phyloP scores from a whole-genome alignment of 2,888 invertebrate species.

The Synergus itoensis region DNA sequence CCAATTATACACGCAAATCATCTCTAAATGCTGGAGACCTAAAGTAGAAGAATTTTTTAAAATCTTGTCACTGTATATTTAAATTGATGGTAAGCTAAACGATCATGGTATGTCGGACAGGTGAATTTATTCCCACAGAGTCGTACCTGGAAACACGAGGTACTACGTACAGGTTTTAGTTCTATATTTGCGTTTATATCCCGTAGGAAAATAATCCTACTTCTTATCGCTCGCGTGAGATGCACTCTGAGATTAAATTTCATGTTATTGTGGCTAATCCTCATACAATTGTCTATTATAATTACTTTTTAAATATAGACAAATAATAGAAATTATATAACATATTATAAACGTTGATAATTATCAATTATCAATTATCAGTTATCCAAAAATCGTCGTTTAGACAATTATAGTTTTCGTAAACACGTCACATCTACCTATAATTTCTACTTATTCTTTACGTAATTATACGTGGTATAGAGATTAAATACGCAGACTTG shows the following conservation, averaged over 20 bases:
- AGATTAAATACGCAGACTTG: too few relatives aligned
- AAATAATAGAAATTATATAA: neutral
- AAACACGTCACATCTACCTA: too few relatives aligned
- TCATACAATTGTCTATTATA: neutral
- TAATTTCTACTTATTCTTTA: too few relatives aligned
- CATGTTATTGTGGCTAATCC: neutral
- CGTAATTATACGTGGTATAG: too few relatives aligned
- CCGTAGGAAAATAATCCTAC: constrained; percentile 62
- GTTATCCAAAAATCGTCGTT: too few relatives aligned
- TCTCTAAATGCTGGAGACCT: neutral
- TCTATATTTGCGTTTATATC: constrained; percentile 43
- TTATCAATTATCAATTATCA: too few relatives aligned
- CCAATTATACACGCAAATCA: neutral
- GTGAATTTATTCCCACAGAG: constrained; percentile 70
- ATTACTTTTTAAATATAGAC: neutral
- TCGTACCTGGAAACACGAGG: constrained; percentile 70
- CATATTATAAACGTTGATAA: neutral
- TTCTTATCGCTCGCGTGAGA: constrained; percentile 47
- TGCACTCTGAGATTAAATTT: constrained; percentile 11
- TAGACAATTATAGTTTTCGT: too few relatives aligned
- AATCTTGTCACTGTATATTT: constrained; percentile 10
- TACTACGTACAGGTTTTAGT: constrained; percentile 53
- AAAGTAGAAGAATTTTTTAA: constrained; percentile 1
- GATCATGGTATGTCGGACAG: constrained; percentile 67
- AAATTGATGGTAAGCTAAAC: constrained; percentile 47